Base-by-base conservation (phyloP, 1,140 invertebrate genomes). In the Caenorhabditis tropicalis region DNA sequence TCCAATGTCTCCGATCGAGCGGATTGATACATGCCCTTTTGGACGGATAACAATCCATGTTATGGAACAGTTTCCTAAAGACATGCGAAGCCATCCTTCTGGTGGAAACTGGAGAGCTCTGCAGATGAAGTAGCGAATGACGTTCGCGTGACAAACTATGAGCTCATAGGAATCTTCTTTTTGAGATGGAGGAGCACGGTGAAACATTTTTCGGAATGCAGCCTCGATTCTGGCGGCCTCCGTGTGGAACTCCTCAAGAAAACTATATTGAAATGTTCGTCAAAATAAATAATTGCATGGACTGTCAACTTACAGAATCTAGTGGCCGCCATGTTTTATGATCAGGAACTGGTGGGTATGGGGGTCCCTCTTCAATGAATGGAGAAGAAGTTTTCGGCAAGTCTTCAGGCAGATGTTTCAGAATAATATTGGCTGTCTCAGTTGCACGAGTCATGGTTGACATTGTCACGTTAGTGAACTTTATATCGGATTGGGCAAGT, bases 171-270 rank as follows among this genome's bases (percentile, higher is more conserved):
- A 94, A 91, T 98, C 96, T 83, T 94, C 92, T 65, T 94, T 93
- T 92, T 99, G 96, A 5, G 93, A 92, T 1, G 94, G 93, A 74
- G 94, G 92, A 24, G 98, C 97, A 82, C 98, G 93, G 92, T 99
- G 94, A 91, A 99, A 95, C 92, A 98, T 96, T 88, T 95, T 94
- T 65, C 96, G 93, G 92, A 98, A 99, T 7, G 95, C 98, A 6
- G 96, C 96, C 92, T 99, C 98, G 88, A 99, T 99, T 86, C 98
- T 93, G 0, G 96, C 94, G n/a, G 96, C 95, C 92, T 99, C 97
- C 91, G 95, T 94, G 91, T 94, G 96, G 92, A 96, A 98, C 95
- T 98, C 94, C 94, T 95, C 82, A 82, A 83, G n/a, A 79, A 85
- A 36, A 82, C n/a, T 33, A 81, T 84, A 84, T 74, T 51, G 33